Percentiles rank a stretch among this genome's conserved stretches.
These are phyloP conservation scores for Proales similis DNA, from an alignment of 1,140 invertebrate genomes.

Conservation along the genomic window DNA sequence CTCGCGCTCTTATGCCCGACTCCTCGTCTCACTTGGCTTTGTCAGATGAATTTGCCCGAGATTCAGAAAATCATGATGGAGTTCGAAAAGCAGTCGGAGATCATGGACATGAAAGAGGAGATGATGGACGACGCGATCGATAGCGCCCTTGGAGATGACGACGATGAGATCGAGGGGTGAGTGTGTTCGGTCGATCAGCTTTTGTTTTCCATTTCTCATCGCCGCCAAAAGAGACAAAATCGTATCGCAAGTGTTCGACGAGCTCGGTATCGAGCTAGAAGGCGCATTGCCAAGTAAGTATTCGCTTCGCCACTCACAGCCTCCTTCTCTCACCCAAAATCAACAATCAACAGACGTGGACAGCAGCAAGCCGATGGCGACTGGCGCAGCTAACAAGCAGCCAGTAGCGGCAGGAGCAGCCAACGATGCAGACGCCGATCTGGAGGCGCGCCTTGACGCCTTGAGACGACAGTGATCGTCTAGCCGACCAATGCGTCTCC, in stretches of 20 bases:
- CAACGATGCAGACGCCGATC: conserved; percentile 72
- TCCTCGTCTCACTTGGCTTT: conserved; percentile 43
- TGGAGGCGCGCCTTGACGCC: conserved; percentile 87
- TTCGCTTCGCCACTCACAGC: conserved; percentile 64
- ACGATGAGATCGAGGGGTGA: conserved; percentile 87
- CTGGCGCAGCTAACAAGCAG: conserved; percentile 43
- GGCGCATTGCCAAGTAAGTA: conserved; percentile 78
- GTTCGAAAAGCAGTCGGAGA: conserved; percentile 98
- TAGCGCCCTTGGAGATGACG: conserved; percentile 96
- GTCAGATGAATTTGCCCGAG: conserved; percentile 92
- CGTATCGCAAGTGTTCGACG: conserved; percentile 83
- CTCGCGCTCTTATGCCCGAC: neutral
- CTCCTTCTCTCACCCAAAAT: neutral
- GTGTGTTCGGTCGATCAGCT: neutral
- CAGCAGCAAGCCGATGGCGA: conserved; percentile 43
- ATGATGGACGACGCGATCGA: conserved; percentile 99
- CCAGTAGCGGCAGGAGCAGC: conserved; percentile 54
- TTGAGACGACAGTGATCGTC: conserved; percentile 71
- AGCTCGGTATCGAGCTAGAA: conserved; percentile 84
- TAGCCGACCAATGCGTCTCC: no score
- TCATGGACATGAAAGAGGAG: conserved; percentile 99
- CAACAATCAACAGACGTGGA: neutral
- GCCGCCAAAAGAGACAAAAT: conserved; percentile 47
- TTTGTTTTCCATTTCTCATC: conserved; percentile 45
- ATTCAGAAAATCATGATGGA: conserved; percentile 98